phyloP scores from a whole-genome alignment of 2,888 invertebrate species.

The Cephus nigrinus region DNA sequence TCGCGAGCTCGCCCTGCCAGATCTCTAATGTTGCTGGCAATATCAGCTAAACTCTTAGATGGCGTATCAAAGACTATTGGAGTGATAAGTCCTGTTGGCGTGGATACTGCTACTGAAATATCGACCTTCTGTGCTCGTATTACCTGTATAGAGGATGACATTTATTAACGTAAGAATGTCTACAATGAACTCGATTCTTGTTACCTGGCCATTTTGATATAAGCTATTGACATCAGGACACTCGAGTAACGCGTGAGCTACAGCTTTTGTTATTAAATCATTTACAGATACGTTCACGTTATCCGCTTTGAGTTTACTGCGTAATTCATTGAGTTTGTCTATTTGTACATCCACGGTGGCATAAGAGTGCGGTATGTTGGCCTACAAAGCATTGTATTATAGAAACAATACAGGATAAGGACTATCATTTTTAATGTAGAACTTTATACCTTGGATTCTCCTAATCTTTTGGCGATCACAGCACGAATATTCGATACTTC shows the following conservation, averaged over 20 bases:
- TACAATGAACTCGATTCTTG: slow-evolving; percentile 8
- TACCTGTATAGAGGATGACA: slow-evolving; percentile 45
- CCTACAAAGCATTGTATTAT: slow-evolving; percentile 62
- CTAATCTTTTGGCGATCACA: slow-evolving; percentile 74
- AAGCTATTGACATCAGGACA: slow-evolving; percentile 67
- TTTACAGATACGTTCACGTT: slow-evolving; percentile 73
- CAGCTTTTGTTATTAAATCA: slow-evolving; percentile 76
- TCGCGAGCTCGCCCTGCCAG: slow-evolving; percentile 71
- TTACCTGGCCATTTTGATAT: slow-evolving; percentile 66
- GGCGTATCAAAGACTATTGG: slow-evolving; percentile 73
- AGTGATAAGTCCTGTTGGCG: slow-evolving; percentile 74
- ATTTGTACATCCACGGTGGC: slow-evolving; percentile 70
- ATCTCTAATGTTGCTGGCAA: slow-evolving; percentile 68
- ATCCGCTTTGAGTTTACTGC: slow-evolving; percentile 68
- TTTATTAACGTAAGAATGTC: slow-evolving; percentile 6
- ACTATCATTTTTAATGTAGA: neutral
- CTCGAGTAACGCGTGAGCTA: slow-evolving; percentile 70
- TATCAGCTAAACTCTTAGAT: slow-evolving; percentile 68
- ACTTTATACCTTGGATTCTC: slow-evolving; percentile 71
- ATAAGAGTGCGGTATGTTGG: slow-evolving; percentile 75
- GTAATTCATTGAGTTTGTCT: slow-evolving; percentile 67
- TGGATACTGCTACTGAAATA: slow-evolving; percentile 75
- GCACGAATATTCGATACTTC: slow-evolving; percentile 72
- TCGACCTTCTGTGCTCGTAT: slow-evolving; percentile 67
- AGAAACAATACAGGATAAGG: slow-evolving; percentile 5